Base-by-base conservation (phyloP, 2,113 vertebrate species). In the Mobula birostris region DNA sequence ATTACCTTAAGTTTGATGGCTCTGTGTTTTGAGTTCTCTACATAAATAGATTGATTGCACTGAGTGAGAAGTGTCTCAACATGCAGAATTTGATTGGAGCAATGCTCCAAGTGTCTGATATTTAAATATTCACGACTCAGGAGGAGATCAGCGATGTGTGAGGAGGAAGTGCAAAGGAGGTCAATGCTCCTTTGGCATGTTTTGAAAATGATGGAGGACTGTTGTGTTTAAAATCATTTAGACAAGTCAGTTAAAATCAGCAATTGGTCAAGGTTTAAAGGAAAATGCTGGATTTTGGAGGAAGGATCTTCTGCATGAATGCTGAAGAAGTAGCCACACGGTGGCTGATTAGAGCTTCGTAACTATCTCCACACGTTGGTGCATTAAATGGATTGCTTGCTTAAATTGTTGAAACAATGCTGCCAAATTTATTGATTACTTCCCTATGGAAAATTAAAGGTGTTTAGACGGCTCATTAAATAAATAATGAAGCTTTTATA, bases 391-490 rank as follows among this genome's bases (percentile, higher is more conserved):
- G 91, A 76, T 56, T 93, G 68, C 91, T 93, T 93, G 48, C 48
- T 93, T 74, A 93, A 93, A 74, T 74, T 74, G 21, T 74, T 76
- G 91, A 93, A 93, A 93, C 58, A 93, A 93, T 76, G 72, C 91
- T 93, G 70, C 70, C 36, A 76, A 40, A 93, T 93, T 36, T 93
- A 93, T 93, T 93, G 90, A 93, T 93, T 92, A 8, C 91, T 74
- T 74, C 70, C 91, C 91, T 76, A 93, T 93, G 91, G 91, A 93
- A 93, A 93, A 93, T 93, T 93, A 93, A 93, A 93, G 68, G 70
- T 70, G 72, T 93, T 93, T 76, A 93, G 91, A 76, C 3, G 70
- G 68, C 66, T 93, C 66, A 93, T 93, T 93, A 93, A 93, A 93
- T 93, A 93, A 93, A 93, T 93, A 93, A 93, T 93, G 68, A 90